phyloP scores from a whole-genome alignment of 64 coral and sea anemone genomes.

The Pocillopora verrucosa region DNA sequence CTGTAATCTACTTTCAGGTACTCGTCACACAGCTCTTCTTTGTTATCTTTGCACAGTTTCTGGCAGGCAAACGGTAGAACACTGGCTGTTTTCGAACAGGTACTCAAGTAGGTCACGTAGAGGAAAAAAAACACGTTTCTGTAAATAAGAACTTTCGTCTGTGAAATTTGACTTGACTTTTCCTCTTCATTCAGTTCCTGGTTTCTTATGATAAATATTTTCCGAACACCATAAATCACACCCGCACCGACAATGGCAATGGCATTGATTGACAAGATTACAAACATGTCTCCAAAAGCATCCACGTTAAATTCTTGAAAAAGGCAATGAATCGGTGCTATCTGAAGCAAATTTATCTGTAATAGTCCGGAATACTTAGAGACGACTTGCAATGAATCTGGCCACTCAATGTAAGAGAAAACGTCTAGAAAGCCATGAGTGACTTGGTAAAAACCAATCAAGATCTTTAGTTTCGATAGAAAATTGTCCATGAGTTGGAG shows the following conservation, averaged over 20 bases:
- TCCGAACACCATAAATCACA: background rate
- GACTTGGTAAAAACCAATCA: no score
- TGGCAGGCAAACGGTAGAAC: no score
- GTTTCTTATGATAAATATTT: background rate
- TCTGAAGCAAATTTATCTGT: constrained; percentile 49
- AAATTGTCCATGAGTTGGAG: no score
- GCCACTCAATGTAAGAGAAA: no score
- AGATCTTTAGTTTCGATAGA: no score
- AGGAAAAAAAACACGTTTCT: constrained; percentile 24
- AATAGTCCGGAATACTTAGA: constrained; percentile 33
- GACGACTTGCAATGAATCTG: no score
- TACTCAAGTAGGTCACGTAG: constrained; percentile 23
- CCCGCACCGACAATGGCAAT: background rate
- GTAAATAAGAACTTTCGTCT: constrained; percentile 13
- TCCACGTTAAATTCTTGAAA: constrained; percentile 13
- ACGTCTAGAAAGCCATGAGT: no score
- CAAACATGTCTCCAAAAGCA: constrained; percentile 29
- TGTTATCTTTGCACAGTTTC: no score
- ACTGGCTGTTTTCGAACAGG: no score
- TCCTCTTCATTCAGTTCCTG: background rate
- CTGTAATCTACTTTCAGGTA: no score
- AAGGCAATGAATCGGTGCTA: constrained; percentile 42
- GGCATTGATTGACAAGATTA: constrained; percentile 20
- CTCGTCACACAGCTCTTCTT: no score
- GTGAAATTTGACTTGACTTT: background rate